Evolutionary conservation across 2,888 invertebrate genomes (phyloP), one percentile per base, ranked within the genome.

Genomic region (Scaptomyza tumidula): DNA sequence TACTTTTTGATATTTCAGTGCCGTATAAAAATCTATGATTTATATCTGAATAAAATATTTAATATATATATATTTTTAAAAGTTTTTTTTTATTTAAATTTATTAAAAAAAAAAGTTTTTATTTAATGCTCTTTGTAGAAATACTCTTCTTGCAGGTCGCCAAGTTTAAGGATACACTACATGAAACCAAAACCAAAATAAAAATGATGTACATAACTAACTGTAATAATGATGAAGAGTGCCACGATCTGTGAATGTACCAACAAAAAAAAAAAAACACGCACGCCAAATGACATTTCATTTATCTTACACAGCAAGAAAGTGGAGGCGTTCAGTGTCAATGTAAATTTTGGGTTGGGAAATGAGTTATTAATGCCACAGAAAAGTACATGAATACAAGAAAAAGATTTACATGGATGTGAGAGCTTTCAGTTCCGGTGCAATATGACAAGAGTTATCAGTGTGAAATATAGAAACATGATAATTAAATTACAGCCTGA

Each of bases 381-480:
- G 14, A 50, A 56, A 56, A 35, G 58, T 72, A 65, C 71, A 50
- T 7, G 53, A 55, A 58, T 54, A 6, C 29, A 29, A 1, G 27
- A 29, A 16, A 11, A 35, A 33, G 45, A 64, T 46, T 46, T 46
- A 45, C 45, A 39, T 16, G 11, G n/a, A n/a, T 31, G 60, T 6
- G 46, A 19, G 39, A 67, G 69, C 61, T 78, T 66, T 81, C 66
- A 71, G 82, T 88, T 84, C 89, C 84, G 89, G 85, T 66, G 80
- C 52, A 61, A 11, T 56, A 58, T 43, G 33, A 33, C 37, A 11
- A 46, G 43, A 68, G 70, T 81, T 88, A 88, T 84, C 84, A 71
- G 54, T 63, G 61, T 84, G 82, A 86, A 71, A 73, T 75, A 76
- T 88, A 67, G 82, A 79, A 87, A 88, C 84, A 85, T 64, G 84